A percentile compares a stretch with the other conserved stretches of the same genome.
Conservation (phyloP, 2,113 vertebrate genomes). For the Boulengeromyrus knoepffleri region DNA sequence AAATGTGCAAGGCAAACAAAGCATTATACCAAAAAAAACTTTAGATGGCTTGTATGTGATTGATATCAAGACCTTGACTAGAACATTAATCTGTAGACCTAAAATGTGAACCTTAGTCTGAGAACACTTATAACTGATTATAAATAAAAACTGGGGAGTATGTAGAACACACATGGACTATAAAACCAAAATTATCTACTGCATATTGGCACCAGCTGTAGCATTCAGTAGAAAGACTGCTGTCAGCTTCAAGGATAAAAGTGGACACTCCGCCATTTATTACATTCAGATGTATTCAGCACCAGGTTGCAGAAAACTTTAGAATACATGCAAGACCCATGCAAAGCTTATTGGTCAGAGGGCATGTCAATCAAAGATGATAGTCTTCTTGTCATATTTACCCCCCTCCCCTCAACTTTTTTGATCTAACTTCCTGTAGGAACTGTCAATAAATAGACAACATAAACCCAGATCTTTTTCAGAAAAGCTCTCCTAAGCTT, state of each 20-base stretch:
- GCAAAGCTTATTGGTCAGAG: background rate
- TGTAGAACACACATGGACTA: background rate
- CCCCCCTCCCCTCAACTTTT: background rate
- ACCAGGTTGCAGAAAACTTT: background rate
- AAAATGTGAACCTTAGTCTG: background rate
- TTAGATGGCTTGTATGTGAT: background rate
- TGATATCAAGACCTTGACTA: background rate
- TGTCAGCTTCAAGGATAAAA: background rate
- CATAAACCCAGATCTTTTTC: background rate
- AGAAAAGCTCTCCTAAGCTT: background rate
- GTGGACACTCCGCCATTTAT: background rate
- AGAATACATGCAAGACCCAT: background rate
- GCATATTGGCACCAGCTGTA: background rate
- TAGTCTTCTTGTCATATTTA: background rate
- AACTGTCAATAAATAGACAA: background rate
- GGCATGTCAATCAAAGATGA: background rate
- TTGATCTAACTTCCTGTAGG: background rate
- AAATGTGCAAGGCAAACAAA: background rate
- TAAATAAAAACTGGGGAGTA: background rate
- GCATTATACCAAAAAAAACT: background rate
- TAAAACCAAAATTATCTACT: background rate
- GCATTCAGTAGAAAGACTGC: background rate
- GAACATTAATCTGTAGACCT: background rate
- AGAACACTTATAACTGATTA: background rate
- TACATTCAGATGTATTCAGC: background rate